A percentile compares a stretch with the other conserved stretches of the same genome.
Conservation (phyloP, 2,888 invertebrate genomes). For the Onthophagus sagittarius region DNA sequence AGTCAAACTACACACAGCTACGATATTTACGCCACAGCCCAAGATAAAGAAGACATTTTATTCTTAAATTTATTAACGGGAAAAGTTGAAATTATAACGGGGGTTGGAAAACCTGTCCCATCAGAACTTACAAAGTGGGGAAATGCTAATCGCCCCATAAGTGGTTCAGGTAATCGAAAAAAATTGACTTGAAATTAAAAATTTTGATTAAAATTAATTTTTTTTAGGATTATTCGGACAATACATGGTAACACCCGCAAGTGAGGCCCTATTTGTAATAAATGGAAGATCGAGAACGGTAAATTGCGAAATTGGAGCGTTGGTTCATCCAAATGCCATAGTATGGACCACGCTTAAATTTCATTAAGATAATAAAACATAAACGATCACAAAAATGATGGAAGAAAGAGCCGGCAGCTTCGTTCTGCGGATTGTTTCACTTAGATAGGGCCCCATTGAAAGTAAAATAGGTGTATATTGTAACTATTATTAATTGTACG, state of each 20-base stretch:
- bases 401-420: neutral
- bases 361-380: constrained; percentile 36
- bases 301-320: constrained; percentile 70
- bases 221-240: constrained; percentile 62
- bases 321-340: constrained; percentile 61
- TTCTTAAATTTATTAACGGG: constrained; percentile 67
- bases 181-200: neutral
- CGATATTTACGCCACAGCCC: constrained; percentile 68
- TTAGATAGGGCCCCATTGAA: neutral
- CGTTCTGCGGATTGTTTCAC: neutral
- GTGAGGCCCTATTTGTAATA: constrained; percentile 65
- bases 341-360: constrained; percentile 63
- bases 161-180: constrained; percentile 53
- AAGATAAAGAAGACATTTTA: constrained; percentile 67
- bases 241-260: constrained; percentile 69
- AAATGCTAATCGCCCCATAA: constrained; percentile 63
- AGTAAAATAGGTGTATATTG: constrained; percentile 2
- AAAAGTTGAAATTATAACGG: constrained; percentile 73
- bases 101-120: constrained; percentile 62
- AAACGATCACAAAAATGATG: neutral
- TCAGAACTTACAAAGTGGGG: constrained; percentile 58
- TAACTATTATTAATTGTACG: constrained; percentile 3
- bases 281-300: constrained; percentile 68
- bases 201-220: neutral
- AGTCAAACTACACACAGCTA: constrained; percentile 69